Conservation (phyloP, 2,888 invertebrate species). For the Mythimna albipuncta region DNA sequence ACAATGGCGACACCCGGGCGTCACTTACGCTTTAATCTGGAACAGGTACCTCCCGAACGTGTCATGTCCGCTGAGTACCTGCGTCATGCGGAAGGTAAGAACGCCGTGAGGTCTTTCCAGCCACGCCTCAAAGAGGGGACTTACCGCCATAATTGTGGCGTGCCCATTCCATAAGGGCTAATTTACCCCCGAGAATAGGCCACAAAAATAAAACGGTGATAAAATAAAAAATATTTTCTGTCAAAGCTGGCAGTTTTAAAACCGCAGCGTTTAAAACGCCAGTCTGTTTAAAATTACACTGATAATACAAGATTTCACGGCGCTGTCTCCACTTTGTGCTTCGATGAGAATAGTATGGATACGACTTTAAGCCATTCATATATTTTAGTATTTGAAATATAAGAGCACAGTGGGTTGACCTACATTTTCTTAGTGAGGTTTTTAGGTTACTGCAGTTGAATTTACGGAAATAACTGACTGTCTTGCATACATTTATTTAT, state of each 20-base stretch:
- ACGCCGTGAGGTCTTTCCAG: too few species aligned
- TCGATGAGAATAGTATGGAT: conserved; percentile 68
- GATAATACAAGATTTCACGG: conserved; percentile 74
- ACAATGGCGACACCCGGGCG: too few species aligned
- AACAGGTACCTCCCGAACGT: too few species aligned
- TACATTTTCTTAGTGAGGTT: not conserved
- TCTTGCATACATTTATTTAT: not conserved
- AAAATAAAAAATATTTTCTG: too few species aligned
- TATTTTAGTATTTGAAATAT: not conserved
- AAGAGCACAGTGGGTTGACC: not conserved
- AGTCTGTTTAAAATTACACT: conserved; percentile 60
- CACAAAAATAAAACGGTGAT: too few species aligned
- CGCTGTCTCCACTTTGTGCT: conserved; percentile 61
- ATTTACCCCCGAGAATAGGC: too few species aligned
- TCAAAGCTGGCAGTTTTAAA: not conserved
- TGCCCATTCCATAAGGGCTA: too few species aligned
- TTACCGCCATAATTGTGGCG: too few species aligned
- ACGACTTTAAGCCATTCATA: conserved; percentile 26
- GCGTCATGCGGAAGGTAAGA: too few species aligned
- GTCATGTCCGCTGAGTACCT: too few species aligned
- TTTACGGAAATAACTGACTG: not conserved
- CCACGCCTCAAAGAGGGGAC: too few species aligned
- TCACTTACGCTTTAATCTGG: too few species aligned
- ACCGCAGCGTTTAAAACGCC: conserved; percentile 55
- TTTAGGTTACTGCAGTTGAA: not conserved